Base-by-base conservation (phyloP, 2,113 vertebrate species). In the Deroptyus accipitrinus region DNA sequence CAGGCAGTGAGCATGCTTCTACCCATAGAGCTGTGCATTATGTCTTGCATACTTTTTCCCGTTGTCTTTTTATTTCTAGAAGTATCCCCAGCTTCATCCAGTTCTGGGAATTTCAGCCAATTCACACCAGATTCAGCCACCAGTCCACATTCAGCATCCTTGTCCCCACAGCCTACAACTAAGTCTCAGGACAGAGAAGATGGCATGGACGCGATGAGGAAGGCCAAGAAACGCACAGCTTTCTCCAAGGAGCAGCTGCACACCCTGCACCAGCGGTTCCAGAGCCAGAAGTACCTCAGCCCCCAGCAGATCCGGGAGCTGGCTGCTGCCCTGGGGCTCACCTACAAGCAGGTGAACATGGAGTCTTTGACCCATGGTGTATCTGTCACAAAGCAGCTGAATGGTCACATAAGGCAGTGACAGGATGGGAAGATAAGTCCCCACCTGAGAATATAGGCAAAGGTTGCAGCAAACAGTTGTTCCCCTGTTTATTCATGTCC, bases 221-320 rank as follows among this genome's bases (percentile, higher is more conserved):
- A 98, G 86, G 89, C 92, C 39, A 98, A 98, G 91, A 96, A 85
- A 20, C 97, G 98, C 1, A 97, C 97, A 0, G 96, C 98, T 9
- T 98, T 98, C 80, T 98, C 98, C 6, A 97, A 98, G 91, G 90
- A 94, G 19, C 98, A 98, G 95, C 98, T 98, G 97, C 98, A 95
- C 18, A 83, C 91, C 49, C 97, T 99, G 7, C 94, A 97, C 57
- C 97, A 98, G 54, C 83, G 97, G 9, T 99, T 99, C 82, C 98
- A 95, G 46, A 73, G 95, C 39, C 98, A 99, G 95, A 96, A 97
- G 62, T 98, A 98, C 88, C 98, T 98, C 89, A 98, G 98, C 8
- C 98, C 98, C 1, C 96, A 97, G 11, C 98, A 99, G 92, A 98
- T 99, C 95, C 98, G 98, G 74, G 97, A 98, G 30, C 64, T 99